phyloP scores from a whole-genome alignment of 2,797 vertebrate genomes.

The Sitta carolinensis region DNA sequence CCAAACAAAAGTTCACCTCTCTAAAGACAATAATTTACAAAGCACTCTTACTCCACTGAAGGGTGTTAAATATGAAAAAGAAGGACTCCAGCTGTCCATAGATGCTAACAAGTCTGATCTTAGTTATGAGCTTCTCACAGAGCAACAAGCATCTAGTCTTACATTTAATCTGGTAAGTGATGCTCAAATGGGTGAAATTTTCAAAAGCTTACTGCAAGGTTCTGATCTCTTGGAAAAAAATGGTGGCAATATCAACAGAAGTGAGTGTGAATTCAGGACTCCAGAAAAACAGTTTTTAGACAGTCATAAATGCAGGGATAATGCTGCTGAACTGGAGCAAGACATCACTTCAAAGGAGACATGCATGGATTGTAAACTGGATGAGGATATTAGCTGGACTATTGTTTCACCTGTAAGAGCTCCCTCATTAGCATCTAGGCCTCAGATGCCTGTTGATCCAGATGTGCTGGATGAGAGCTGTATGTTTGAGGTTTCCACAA shows the following conservation, averaged over 20 bases:
- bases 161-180: constrained; percentile 95
- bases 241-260: constrained; percentile 62
- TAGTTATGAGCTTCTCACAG: constrained; percentile 87
- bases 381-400: constrained; percentile 79
- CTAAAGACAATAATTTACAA: constrained; percentile 47
- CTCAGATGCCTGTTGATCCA: constrained; percentile 82
- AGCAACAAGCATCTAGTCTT: constrained; percentile 90
- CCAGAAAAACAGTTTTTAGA: constrained; percentile 75
- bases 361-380: constrained; percentile 64
- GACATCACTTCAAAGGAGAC: constrained; percentile 58
- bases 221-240: constrained; percentile 86
- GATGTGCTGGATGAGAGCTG: constrained; percentile 93
- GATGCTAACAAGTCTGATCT: constrained; percentile 81
- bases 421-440: constrained; percentile 71
- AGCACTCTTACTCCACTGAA: constrained; percentile 20
- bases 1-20: constrained; percentile 18
- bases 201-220: constrained; percentile 93
- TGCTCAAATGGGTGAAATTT: constrained; percentile 98
- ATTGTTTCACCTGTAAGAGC: constrained; percentile 83
- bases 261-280: constrained; percentile 76
- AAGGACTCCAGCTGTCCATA: constrained; percentile 55
- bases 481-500: constrained; percentile 88
- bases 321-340: constrained; percentile 47
- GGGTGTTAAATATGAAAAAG: constrained; percentile 25
- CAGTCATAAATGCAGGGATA: constrained; percentile 59